Conservation (phyloP, 2,797 vertebrate genomes). For the Enteromius anoplus region DNA sequence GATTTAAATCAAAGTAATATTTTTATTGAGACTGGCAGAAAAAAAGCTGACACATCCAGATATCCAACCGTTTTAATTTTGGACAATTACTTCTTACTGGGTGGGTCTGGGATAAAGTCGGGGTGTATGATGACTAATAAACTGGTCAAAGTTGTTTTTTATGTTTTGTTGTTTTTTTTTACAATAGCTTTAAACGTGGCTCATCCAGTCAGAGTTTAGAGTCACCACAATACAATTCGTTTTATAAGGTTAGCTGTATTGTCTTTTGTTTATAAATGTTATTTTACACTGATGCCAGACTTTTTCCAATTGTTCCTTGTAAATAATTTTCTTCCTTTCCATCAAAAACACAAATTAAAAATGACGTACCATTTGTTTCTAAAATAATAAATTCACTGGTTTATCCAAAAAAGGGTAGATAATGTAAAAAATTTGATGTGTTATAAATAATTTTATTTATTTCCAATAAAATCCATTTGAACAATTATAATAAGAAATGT, state of each 20-base stretch:
- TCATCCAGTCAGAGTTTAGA: constrained; percentile 12
- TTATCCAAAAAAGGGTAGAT: not conserved
- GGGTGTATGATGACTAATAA: not conserved
- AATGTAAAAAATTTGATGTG: not conserved
- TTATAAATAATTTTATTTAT: not conserved
- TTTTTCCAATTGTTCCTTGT: not conserved
- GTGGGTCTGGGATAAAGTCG: not conserved
- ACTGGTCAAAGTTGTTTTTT: not conserved
- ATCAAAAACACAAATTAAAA: not conserved
- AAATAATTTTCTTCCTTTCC: not conserved
- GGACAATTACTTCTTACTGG: not conserved
- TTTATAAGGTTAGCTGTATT: not conserved
- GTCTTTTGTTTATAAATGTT: not conserved
- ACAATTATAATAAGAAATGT: not conserved
- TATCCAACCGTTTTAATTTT: constrained; percentile 9
- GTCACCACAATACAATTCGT: too few species aligned
- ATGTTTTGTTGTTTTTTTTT: not conserved
- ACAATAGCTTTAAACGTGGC: not conserved
- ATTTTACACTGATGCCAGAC: not conserved
- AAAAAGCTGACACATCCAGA: not conserved
- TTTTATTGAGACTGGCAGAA: not conserved
- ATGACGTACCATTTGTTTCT: not conserved
- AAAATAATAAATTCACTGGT: not conserved
- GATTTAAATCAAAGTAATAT: not conserved
- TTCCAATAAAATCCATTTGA: not conserved